Base-by-base conservation (phyloP, 2,797 vertebrate genomes). In the Aythya fuligula region DNA sequence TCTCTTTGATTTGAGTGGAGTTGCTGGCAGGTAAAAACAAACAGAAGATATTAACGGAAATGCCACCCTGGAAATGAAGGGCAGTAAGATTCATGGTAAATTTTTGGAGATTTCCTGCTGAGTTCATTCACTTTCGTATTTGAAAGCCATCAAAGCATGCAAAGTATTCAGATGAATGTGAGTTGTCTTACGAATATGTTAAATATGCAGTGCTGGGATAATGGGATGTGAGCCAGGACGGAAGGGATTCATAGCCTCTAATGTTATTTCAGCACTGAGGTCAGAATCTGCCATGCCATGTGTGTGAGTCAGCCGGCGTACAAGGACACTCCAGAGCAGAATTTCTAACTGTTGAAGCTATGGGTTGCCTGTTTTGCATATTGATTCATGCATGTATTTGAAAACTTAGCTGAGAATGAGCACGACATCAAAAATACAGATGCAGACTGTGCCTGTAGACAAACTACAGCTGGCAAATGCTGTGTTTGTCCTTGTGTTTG, bases 231-330 rank as follows among this genome's bases (percentile, higher is more conserved):
- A 71, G 27, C 38, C 61, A 56, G 67, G 20, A 65, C 1, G 19
- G 47, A 58, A 56, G 10, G 16, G 28, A 11, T 28, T 77, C 2
- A 1, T 49, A 11, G 34, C 20, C 7, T 74, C 9, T 43, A 0
- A 28, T 85, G 62, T 87, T 15, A 17, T 25, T 49, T 47, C 24
- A 58, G 24, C 3, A 2, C 30, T 66, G n/a, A 67, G 36, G 47
- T 58, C 18, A 58, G 67, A 34, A 30, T 18, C 17, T 71, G 27
- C 75, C 1, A 0, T 30, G 7, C 27, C 30, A 4, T 13, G 32
- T 17, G 5, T 67, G 38, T 47, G 86, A 56, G 58, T 66, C 64
- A 20, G 45, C 57, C 45, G 56, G 16, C 0, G 1, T 11, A 38
- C 13, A 21, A 17, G 66, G 56, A 15, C 61, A 58, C 24, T 85